Conservation (phyloP, 23 tunicate genomes). For the Clavelina lepadiformis region DNA sequence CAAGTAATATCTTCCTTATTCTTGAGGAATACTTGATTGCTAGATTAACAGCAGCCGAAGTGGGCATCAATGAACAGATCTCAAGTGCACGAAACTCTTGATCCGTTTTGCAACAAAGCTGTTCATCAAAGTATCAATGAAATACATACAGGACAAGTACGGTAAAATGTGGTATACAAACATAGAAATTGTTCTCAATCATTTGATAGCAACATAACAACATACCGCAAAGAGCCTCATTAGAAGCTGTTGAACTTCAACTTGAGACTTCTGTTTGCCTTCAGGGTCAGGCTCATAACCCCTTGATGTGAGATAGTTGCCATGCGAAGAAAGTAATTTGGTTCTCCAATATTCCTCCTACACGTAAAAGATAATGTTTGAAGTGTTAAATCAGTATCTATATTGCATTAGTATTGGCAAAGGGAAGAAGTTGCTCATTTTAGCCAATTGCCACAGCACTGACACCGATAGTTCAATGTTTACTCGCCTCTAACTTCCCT, state of each 20-base stretch:
- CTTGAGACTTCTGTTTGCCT: slow-evolving; percentile 27
- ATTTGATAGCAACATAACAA: neutral
- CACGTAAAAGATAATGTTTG: neutral
- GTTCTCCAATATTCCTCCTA: slow-evolving; percentile 95
- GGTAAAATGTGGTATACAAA: neutral
- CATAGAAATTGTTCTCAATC: neutral
- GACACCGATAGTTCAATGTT: neutral
- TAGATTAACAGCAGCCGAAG: slow-evolving; percentile 49
- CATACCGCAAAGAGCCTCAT: slow-evolving; percentile 90
- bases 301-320: slow-evolving; percentile 37
- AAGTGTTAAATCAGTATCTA: no score
- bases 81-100: slow-evolving; percentile 63
- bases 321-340: slow-evolving; percentile 34
- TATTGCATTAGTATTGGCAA: no score
- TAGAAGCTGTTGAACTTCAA: slow-evolving; percentile 42
- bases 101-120: slow-evolving; percentile 71
- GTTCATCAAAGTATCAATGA: no score
- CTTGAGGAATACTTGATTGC: slow-evolving; percentile 90
- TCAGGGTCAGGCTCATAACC: slow-evolving; percentile 66
- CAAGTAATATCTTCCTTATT: slow-evolving; percentile 45
- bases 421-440: neutral
- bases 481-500: slow-evolving; percentile 60
- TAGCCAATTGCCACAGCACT: neutral
- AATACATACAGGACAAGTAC: no score
- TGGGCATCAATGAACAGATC: slow-evolving; percentile 66